Evolutionary conservation across 2,888 invertebrate species (phyloP), one percentile per base, ranked within the genome.

Genomic region (Pyrrhopygopsis socrates): DNA sequence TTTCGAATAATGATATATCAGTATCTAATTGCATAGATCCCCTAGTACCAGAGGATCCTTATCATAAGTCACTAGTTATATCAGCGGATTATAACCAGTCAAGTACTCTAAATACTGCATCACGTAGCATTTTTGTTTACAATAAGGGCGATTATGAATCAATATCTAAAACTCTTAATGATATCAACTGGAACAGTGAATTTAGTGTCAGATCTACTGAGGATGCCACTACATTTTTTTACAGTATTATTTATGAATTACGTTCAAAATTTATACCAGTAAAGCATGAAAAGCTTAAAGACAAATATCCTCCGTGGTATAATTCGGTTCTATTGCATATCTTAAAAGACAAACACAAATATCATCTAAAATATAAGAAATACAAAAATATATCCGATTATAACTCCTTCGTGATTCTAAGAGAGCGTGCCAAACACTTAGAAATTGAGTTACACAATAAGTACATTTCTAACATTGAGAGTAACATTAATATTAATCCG

Each of bases 1-100:
- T 77, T 3, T 85, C 84, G 8, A 81, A 50, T 38, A 68, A 34
- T 11, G 11, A 68, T 9, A 68, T 68, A 68, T 41, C 68, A 2
- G 8, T 68, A 68, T 13, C 24, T 41, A n/a, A 68, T 68, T 68
- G 68, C 24, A 38, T n/a, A 2, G 38, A 68, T 38, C 68, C 68
- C 1, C 15, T 68, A 34, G 68, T 68, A 5, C 68, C 68, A 3
- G 68, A 68, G 24, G 68, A 68, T 30, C 68, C 68, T 11, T 38
- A 68, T 15, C 68, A 68, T 13, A 68, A 68, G 22, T 34, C 68
- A 2, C 38, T 68, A 68, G 38, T 38, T 22, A 22, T 68, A 38
- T 38, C 68, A 13, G 68, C 68, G 8, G 38, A 68, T 2, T 68
- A 27, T 22, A 15, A 2, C 22, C 38, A 68, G 68, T n/a, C 13